Evolutionary conservation across 2,113 vertebrate genomes (phyloP), one percentile per base, ranked within the genome.

Genomic region (Catagonus wagneri): DNA sequence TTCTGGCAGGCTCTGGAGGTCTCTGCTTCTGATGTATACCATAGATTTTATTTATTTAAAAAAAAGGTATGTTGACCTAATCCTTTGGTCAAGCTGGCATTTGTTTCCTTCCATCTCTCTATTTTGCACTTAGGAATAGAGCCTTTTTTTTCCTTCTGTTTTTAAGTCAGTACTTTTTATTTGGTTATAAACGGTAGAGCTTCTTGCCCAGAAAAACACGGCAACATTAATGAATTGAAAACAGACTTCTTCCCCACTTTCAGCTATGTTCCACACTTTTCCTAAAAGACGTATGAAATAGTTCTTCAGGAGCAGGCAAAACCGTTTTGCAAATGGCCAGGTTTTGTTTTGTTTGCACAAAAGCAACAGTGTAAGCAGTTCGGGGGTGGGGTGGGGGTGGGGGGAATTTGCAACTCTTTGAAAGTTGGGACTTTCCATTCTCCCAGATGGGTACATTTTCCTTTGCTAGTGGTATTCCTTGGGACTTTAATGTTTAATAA

Each of bases 161-260:
- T 84, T n/a, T 78, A 95, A 97, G 85, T 94, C 58, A 80, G 83
- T 96, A 39, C 63, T 75, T 89, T 97, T 97, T 97, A 97, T 97
- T 98, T 97, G 91, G 79, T 97, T 96, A 89, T 97, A 96, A 97
- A 97, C 93, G 93, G 79, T 83, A 95, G 71, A 89, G 29, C 29
- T n/a, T 94, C 52, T 94, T 93, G 92, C 89, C 83, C 60, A 68
- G 71, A 54, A 80, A 88, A 90, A 65, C 89, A 93, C 0, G 9
- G 96, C 89, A 89, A 72, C 91, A 69, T 95, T 97, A 97, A 93
- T 97, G 89, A 97, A 97, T 95, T 97, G 94, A 96, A 97, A 97
- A 94, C 94, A 97, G 89, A 97, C 97, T 94, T 96, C n/a, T 93
- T 87, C 95, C 92, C 8, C 80, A 92, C 89, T 96, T 97, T 93